Evolutionary conservation across 2,888 invertebrate species (phyloP), one percentile per base, ranked within the genome.

Genomic region (Homarus gammarus): DNA sequence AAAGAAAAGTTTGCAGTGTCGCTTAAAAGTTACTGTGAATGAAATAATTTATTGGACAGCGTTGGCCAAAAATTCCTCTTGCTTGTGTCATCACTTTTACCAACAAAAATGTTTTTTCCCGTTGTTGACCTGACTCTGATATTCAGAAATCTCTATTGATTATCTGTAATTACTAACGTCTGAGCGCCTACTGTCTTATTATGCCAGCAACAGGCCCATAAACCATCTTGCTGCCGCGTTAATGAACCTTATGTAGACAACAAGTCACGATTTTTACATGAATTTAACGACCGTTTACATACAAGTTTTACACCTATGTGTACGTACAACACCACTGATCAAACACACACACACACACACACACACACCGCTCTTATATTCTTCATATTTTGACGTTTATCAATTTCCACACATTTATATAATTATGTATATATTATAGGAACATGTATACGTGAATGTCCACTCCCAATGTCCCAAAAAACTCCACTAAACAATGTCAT

Each of bases 381-480:
- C n/a, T n/a, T 73, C 73, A 84, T 84, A 75, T 84, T 73, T 75
- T 73, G 3, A 84, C 51, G 51, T 75, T 73, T 75, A 51, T 70
- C 44, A 51, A 51, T 84, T 49, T 75, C 31, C 49, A 73, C 73
- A 84, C 73, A 75, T 84, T 15, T 38, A 44, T 84, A 38, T 72
- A 44, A n/a, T 1, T 49, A 1, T 49, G n/a, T 49, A 8, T 77
- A 49, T 0, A 77, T 77, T n/a, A 15, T 49, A 77, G 36, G 2
- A n/a, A n/a, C n/a, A n/a, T n/a, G n/a, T n/a, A n/a, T n/a, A n/a
- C n/a, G n/a, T n/a, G n/a, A n/a, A n/a, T n/a, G n/a, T n/a, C 12
- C 18, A 49, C 22, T 56, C 18, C 0, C 56, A 8, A 8, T 22
- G 6, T 40, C 22, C 40, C 79, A 79, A 61, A 79, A 79, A 79